Evolutionary conservation across 2,113 vertebrate species (phyloP).

Genomic region (Vombatus ursinus): DNA sequence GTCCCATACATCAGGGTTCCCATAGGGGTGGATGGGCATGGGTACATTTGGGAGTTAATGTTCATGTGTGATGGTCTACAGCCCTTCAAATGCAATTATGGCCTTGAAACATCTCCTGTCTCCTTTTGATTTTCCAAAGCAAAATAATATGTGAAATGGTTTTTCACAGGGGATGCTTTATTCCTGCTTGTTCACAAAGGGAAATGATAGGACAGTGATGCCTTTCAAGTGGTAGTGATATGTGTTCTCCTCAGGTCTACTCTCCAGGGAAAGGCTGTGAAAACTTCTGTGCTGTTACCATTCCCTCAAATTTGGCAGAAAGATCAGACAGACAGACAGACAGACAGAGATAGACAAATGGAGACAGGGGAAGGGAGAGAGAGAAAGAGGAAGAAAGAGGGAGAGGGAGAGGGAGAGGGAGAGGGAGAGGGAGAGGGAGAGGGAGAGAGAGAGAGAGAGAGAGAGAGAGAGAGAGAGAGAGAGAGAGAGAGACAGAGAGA

Average conservation of each 20-base stretch:
- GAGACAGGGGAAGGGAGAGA: too few species aligned
- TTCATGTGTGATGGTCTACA: background rate
- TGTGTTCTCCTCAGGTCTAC: background rate
- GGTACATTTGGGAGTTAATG: background rate
- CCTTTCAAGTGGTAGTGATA: constrained; percentile 14
- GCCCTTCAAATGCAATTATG: constrained; percentile 10
- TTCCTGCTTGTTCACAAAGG: constrained; percentile 46
- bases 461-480: background rate
- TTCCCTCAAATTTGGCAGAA: background rate
- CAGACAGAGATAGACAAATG: background rate
- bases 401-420: background rate
- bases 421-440: background rate
- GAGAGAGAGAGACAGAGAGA: background rate
- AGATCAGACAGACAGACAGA: background rate
- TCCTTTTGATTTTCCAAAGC: constrained; percentile 60
- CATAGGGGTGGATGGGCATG: background rate
- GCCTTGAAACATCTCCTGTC: constrained; percentile 16
- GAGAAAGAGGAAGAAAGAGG: background rate
- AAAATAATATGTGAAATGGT: constrained; percentile 64
- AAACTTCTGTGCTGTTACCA: background rate
- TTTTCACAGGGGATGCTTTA: constrained; percentile 28
- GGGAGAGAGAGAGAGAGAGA: background rate
- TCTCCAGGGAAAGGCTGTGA: background rate
- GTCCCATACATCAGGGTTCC: background rate
- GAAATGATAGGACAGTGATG: background rate